Conservation (phyloP, 2,888 invertebrate species). For the Philhelius pedissequus region DNA sequence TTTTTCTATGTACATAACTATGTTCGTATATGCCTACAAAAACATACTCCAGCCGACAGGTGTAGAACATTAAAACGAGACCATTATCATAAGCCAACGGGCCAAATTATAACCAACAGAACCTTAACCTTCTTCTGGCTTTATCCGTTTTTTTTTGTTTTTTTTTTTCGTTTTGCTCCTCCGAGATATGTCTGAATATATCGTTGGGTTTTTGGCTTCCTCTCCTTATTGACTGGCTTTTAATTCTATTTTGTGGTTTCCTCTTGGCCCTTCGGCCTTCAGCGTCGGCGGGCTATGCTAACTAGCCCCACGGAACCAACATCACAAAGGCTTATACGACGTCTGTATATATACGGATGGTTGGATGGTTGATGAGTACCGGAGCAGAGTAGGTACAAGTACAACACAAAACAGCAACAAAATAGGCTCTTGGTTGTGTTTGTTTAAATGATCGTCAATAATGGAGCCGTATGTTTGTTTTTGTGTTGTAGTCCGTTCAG, state of each 20-base stretch:
- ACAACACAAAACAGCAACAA: constrained; percentile 3
- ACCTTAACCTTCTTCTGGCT: constrained; percentile 16
- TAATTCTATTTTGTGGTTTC: constrained; percentile 61
- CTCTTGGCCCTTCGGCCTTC: constrained; percentile 33
- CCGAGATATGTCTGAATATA: not conserved
- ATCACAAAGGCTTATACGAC: constrained; percentile 7
- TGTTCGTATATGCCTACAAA: not conserved
- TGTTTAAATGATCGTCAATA: constrained; percentile 68
- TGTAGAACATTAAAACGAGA: constrained; percentile 37
- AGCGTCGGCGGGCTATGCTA: constrained; percentile 8
- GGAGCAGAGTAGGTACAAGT: not conserved
- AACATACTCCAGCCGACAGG: constrained; percentile 37
- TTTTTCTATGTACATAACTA: not conserved
- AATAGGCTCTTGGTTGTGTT: constrained; percentile 48
- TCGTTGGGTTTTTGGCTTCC: constrained; percentile 10
- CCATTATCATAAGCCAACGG: constrained; percentile 15
- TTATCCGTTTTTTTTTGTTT: not conserved
- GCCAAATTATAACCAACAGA: constrained; percentile 22
- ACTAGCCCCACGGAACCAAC: constrained; percentile 17
- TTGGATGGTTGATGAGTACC: too few relatives aligned
- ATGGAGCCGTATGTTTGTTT: constrained; percentile 65
- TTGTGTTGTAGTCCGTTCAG: constrained; percentile 44
- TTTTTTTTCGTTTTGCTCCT: not conserved
- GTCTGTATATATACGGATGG: too few relatives aligned
- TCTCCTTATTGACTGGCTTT: constrained; percentile 57